Base-by-base conservation (phyloP, 2,113 vertebrate genomes). In the Ariopsis seemanni region DNA sequence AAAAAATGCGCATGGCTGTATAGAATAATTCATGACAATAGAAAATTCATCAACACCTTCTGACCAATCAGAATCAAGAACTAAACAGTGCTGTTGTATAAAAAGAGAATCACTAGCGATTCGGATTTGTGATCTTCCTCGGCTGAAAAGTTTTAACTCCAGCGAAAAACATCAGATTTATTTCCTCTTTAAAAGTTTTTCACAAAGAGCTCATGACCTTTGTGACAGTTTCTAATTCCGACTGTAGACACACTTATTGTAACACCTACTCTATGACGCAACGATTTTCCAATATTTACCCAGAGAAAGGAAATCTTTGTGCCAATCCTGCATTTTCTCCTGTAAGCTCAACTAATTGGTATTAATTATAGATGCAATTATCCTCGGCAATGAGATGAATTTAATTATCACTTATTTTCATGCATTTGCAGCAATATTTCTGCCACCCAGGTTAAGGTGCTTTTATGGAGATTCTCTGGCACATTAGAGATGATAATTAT, bases 291-390 rank as follows among this genome's bases (percentile, higher is more conserved):
- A 74, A 1, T 34, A 48, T 72, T 74, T 74, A 27, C n/a, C 18
- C 34, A 0, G 58, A 74, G 57, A 14, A n/a, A 71, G 6, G 25
- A 34, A 25, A 34, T 17, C 42, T 62, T 27, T 11, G 50, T 12
- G n/a, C 86, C 72, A 87, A 82, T 87, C 55, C 80, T 20, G 57
- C 18, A 4, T 22, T 87, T 72, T 50, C 58, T 75, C 79, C 15
- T 12, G 22, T 71, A 81, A 75, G 79, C 79, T 82, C 50, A 11
- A 50, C 48, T 87, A 83, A 83, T 77, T 77, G 86, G 57, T 65
- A 83, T 87, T 83, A 87, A 87, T 83, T 87, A 83, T 74, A 75
- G 69, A 74, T 42, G 80, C 75, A 83, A 34, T 83, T 75, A 62
- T 83, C 60, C 69, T 83, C 48, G 10, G 58, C 20, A 80, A 60